Evolutionary conservation across 2,888 invertebrate species (phyloP).

Genomic region (Ferrisia virgata): DNA sequence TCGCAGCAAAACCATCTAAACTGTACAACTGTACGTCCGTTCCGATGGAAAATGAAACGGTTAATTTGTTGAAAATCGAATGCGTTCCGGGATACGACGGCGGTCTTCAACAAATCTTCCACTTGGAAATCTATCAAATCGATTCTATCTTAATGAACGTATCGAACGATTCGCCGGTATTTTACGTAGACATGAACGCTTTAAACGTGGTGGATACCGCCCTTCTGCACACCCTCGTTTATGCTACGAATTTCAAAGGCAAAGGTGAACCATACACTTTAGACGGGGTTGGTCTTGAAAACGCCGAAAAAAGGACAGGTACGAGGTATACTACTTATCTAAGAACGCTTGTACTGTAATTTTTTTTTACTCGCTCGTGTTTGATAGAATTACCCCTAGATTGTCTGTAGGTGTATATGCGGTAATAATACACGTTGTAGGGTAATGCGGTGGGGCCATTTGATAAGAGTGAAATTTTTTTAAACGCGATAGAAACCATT

Average conservation of each 20-base stretch:
- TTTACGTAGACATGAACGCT: constrained; percentile 59
- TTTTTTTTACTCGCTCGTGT: no score
- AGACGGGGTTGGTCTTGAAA: constrained; percentile 81
- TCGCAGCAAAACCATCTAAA: constrained; percentile 72
- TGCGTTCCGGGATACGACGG: constrained; percentile 74
- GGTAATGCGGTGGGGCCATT: constrained; percentile 49
- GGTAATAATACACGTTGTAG: no score
- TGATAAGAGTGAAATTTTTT: no score
- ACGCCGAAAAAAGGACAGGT: constrained; percentile 82
- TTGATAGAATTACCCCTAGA: no score
- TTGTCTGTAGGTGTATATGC: no score
- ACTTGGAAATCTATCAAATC: constrained; percentile 77
- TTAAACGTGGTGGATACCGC: constrained; percentile 57
- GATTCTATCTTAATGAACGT: constrained; percentile 67
- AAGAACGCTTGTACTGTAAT: no score
- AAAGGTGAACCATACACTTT: constrained; percentile 75
- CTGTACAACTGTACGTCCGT: constrained; percentile 81
- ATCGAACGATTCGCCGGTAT: constrained; percentile 64
- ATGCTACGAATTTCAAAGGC: constrained; percentile 80
- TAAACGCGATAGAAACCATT: neutral
- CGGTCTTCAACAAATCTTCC: constrained; percentile 79
- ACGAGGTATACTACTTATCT: no score
- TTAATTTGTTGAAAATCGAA: constrained; percentile 55
- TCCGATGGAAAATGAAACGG: constrained; percentile 49
- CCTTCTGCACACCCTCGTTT: constrained; percentile 73